These are phyloP conservation scores for Drosophila pectinifera DNA, from an alignment of 1,140 invertebrate genomes.

Conservation along the genomic window DNA sequence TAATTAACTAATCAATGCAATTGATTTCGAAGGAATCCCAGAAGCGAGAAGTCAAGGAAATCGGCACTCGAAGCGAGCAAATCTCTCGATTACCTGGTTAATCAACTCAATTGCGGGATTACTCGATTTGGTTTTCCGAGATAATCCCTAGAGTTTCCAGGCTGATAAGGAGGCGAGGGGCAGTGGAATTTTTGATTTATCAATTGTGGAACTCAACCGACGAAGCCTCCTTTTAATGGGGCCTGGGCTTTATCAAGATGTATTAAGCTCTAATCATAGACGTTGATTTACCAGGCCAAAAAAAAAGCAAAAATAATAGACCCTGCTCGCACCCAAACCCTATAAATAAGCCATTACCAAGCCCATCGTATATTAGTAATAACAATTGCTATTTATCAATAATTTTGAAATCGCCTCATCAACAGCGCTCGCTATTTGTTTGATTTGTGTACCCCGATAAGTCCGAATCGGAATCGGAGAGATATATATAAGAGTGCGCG, in stretches of 20 bases:
- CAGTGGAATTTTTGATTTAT: slow-evolving; percentile 71
- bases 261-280: slow-evolving; percentile 80
- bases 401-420: slow-evolving; percentile 46
- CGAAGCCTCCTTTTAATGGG: slow-evolving; percentile 18
- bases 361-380: slow-evolving; percentile 59
- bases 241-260: slow-evolving; percentile 64
- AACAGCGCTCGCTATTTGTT: slow-evolving; percentile 32
- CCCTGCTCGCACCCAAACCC: slow-evolving; percentile 11
- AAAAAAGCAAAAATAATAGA: background rate
- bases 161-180: background rate
- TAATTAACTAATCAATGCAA: slow-evolving; percentile 1
- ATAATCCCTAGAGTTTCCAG: slow-evolving; percentile 36
- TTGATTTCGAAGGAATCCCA: background rate
- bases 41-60: slow-evolving; percentile 49
- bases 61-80: slow-evolving; percentile 49
- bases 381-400: slow-evolving; percentile 67
- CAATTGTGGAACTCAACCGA: slow-evolving; percentile 42
- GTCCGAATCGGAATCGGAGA: slow-evolving; percentile 8
- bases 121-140: slow-evolving; percentile 47
- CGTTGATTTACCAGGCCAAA: slow-evolving; percentile 73
- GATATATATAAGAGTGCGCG: slow-evolving; percentile 7
- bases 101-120: slow-evolving; percentile 40
- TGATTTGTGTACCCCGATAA: slow-evolving; percentile 62
- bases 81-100: slow-evolving; percentile 59
- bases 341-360: slow-evolving; percentile 70